phyloP scores from a whole-genome alignment of 2,888 invertebrate species.

The Dorcus parallelipipedus region DNA sequence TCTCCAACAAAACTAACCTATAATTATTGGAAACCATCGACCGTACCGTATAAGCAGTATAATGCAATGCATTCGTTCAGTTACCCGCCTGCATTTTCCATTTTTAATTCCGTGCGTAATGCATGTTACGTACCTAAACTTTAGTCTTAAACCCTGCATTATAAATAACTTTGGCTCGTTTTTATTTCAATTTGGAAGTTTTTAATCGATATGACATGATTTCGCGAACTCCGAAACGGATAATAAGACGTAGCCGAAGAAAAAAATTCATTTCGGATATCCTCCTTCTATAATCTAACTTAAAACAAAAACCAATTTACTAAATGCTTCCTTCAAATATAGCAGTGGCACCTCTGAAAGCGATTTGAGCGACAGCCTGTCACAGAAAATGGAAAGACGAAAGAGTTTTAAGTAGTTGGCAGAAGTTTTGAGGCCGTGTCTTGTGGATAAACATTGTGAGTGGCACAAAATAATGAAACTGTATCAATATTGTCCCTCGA shows the following conservation, averaged over 20 bases:
- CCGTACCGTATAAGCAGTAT: slow-evolving; percentile 10
- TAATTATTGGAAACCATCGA: slow-evolving; percentile 48
- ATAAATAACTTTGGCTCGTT: no score
- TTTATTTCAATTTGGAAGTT: no score
- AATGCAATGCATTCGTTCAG: slow-evolving; percentile 12
- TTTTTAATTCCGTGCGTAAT: slow-evolving; percentile 24
- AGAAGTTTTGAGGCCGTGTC: slow-evolving; percentile 46
- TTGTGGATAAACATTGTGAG: slow-evolving; percentile 45
- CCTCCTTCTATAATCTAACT: slow-evolving; percentile 7
- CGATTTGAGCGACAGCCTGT: slow-evolving; percentile 50
- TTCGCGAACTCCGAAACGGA: background rate
- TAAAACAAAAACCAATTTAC: slow-evolving; percentile 38
- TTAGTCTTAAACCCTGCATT: background rate
- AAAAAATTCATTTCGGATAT: background rate
- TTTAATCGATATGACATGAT: no score
- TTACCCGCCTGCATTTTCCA: slow-evolving; percentile 30
- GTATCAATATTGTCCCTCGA: slow-evolving; percentile 28
- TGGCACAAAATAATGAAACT: slow-evolving; percentile 40
- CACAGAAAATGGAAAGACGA: slow-evolving; percentile 49
- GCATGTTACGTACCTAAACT: background rate
- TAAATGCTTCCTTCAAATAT: slow-evolving; percentile 42
- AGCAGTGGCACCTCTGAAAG: slow-evolving; percentile 40
- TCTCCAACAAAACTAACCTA: slow-evolving; percentile 40
- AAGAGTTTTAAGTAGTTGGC: slow-evolving; percentile 51
- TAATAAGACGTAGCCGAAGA: background rate